Evolutionary conservation across 2,797 vertebrate species (phyloP), one percentile per base, ranked within the genome.

Genomic region (Acanthurus tractus): DNA sequence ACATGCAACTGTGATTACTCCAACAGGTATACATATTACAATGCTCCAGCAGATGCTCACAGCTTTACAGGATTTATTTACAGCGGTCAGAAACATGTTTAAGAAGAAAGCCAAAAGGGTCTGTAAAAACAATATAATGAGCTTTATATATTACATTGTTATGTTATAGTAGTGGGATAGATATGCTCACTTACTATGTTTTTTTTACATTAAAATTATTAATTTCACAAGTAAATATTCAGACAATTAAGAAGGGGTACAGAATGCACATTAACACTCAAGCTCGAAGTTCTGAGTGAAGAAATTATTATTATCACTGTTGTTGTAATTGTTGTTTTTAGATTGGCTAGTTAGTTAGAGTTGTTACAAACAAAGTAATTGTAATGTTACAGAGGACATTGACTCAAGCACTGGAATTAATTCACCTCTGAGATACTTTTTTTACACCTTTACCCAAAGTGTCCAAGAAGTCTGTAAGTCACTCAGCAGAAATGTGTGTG

Each of bases 91-190:
- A 29, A 61, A 54, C 58, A 63, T 36, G 49, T 59, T 58, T 54
- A 48, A 44, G 61, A 38, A 63, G 48, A 38, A 69, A 78, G 58
- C 18, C 68, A 59, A 52, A 50, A 23, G 53, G 54, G 18, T 68
- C 74, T 49, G 61, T 8, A 67, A 59, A 58, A 73, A 87, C 68
- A 59, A 58, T 48, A 29, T 78, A 74, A 84, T 81, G 59, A 69
- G 62, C 62, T 56, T 46, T 68, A 78, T 79, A 67, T 81, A 81
- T 53, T 56, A 36, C 46, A 49, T 63, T 69, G 76, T 57, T 63
- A 46, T 29, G 29, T 29, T 29, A 29, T 29, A 29, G 29, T 29
- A 29, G 29, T 40, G 46, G 22, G 22, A 34, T 22, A 59, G 52
- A 68, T 20, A 57, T 71, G 22, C 70, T 36, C 29, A 29, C 25